Evolutionary conservation across 1,140 invertebrate species (phyloP), one percentile per base, ranked within the genome.

Genomic region (Adelges cooleyi): DNA sequence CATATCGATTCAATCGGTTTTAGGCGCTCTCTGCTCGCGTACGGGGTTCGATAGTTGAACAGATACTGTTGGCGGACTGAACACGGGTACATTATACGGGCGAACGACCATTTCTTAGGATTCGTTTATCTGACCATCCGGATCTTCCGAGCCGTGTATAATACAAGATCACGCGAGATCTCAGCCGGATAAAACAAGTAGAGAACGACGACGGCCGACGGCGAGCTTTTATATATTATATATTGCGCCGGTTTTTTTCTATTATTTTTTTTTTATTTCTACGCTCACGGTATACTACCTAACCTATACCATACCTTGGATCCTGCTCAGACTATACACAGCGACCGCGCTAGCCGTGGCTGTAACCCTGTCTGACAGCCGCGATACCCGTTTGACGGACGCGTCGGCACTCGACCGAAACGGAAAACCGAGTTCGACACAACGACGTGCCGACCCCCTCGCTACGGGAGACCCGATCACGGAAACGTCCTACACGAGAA

Each of bases 81-180:
- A n/a, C n/a, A n/a, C n/a, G n/a, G n/a, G n/a, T n/a, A 38, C 36
- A 38, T 6, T 13, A 38, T 8, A 13, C 36, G 38, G 56, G 56
- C 56, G 42, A 62, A 62, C 40, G 56, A 62, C 56, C 56, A 42
- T 62, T 48, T 33, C 29, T 33, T 11, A 2, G 11, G 40, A 62
- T 27, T 40, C 44, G 56, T 62, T 62, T 62, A 46, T 46, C 56
- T 18, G 17, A 25, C n/a, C 40, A 25, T 20, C 17, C 22, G 18
- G 53, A 59, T 59, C 53, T 59, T 22, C 23, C 15, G 38, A 23
- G 56, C 11, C 56, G 22, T 62, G 56, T 62, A 50, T 6, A 11
- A 48, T 48, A 62, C 56, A 22, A 62, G 56, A 62, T 62, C 56
- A 62, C 42, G 56, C 23, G 23, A 46, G 56, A 62, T 62, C n/a